These are phyloP conservation scores for Penaeus monodon DNA, from an alignment of 2,888 invertebrate genomes.

Conservation along the genomic window DNA sequence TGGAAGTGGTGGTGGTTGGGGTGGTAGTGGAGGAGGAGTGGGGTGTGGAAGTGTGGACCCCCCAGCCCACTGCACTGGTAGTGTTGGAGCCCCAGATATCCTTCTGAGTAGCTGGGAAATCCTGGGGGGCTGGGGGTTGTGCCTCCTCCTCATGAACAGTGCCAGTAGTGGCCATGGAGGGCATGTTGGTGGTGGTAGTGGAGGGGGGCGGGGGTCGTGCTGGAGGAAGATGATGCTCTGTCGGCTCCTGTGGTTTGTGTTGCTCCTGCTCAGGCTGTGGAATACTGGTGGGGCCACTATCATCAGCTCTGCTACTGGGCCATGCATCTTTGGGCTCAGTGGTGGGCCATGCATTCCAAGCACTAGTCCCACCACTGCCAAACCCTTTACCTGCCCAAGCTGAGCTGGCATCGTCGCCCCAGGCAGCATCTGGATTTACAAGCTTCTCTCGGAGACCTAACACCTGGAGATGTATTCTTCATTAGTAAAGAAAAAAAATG, in stretches of 20 bases:
- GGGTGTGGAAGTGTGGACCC: conserved; percentile 52
- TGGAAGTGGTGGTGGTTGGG: conserved; percentile 56
- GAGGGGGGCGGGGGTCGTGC: conserved; percentile 52
- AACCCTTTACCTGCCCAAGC: conserved; percentile 68
- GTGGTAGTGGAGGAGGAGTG: conserved; percentile 48
- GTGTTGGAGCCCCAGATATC: conserved; percentile 19
- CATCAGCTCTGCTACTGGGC: conserved; percentile 58
- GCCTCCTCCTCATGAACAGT: conserved; percentile 49
- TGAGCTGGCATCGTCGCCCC: conserved; percentile 75
- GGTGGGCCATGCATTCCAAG: conserved; percentile 56
- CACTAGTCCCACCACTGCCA: conserved; percentile 51
- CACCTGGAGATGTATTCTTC: conserved; percentile 58
- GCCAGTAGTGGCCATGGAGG: conserved; percentile 50
- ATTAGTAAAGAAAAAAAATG: conserved; percentile 1
- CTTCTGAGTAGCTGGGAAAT: not conserved
- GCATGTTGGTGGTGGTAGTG: conserved; percentile 40
- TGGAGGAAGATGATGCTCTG: conserved; percentile 30
- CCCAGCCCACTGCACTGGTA: conserved; percentile 54
- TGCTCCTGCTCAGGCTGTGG: conserved; percentile 24
- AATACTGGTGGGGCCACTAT: conserved; percentile 48
- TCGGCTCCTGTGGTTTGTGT: conserved; percentile 7
- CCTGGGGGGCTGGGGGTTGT: conserved; percentile 41
- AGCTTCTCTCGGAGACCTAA: conserved; percentile 67
- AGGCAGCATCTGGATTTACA: conserved; percentile 71
- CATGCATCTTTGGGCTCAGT: conserved; percentile 51